Base-by-base conservation (phyloP, 2,797 vertebrate genomes). In the Corythornis leucogaster region DNA sequence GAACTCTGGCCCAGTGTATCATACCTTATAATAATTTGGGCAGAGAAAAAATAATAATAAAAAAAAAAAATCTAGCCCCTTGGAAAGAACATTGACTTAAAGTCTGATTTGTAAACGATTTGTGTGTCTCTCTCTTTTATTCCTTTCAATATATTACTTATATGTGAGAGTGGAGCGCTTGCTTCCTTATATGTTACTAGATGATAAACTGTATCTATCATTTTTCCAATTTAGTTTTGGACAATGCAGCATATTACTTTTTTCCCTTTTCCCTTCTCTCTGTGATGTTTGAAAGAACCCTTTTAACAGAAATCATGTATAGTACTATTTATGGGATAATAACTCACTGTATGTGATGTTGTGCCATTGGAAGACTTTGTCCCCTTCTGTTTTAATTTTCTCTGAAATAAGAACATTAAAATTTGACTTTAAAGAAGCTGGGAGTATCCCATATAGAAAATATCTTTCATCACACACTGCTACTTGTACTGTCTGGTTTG, bases 211-310 rank as follows among this genome's bases (percentile, higher is more conserved):
- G 4, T 87, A 87, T 79, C 78, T 81, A 35, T 82, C 30, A 75
- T 71, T 93, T 95, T 95, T 92, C 58, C 58, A 92, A 50, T 92
- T 92, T 80, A 45, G 16, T 85, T 94, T 82, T 90, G 81, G 73
- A 90, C 80, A 92, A 70, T 57, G 69, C 54, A 53, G 35, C 54
- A 28, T 80, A 88, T 84, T 2, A 21, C 40, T 51, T 45, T 15
- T 4, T 8, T 10, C 1, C 3, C 9, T 8, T 8, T 51, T 68
- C 15, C 26, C 4, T 68, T 71, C 20, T 79, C 31, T 80, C 31
- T 10, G 6, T 80, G 67, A 70, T 69, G 30, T 92, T 88, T 77
- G 61, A 90, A 88, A 91, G 55, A 93, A 50, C 10, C 17, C 22
- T 86, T 76, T 76, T 83, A 80, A 67, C 18, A 76, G 53, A 90